A percentile compares a stretch with the other conserved stretches of the same genome.
Evolutionary conservation across 2,888 invertebrate genomes (phyloP).

Genomic region (Apodemia duryi): DNA sequence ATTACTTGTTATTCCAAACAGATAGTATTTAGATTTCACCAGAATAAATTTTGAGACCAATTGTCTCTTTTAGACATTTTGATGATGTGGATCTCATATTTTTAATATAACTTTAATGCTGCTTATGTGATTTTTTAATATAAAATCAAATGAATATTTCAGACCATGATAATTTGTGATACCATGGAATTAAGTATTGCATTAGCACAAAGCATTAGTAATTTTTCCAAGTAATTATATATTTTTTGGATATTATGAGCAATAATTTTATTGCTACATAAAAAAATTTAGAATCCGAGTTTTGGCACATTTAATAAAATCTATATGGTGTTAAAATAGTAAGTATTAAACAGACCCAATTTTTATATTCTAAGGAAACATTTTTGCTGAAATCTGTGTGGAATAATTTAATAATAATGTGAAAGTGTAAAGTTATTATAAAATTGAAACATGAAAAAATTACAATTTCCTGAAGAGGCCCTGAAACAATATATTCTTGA

Average conservation of each 20-base stretch:
- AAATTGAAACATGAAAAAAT: neutral
- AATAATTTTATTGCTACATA: conserved; percentile 30
- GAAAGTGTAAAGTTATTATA: neutral
- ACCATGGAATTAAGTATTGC: neutral
- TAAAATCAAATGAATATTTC: neutral
- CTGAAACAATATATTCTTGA: neutral
- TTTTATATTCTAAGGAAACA: conserved; percentile 64
- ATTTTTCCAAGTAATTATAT: conserved; percentile 21
- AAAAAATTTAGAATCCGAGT: conserved; percentile 32
- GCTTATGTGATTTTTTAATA: neutral
- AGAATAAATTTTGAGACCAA: neutral
- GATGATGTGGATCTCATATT: neutral
- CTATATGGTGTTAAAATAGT: conserved; percentile 29
- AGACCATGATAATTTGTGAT: neutral
- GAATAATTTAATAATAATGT: conserved; percentile 1
- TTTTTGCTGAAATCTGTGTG: conserved; percentile 21
- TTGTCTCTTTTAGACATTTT: neutral
- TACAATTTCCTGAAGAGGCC: neutral
- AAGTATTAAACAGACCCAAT: conserved; percentile 41
- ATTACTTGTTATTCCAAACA: conserved; percentile 13
- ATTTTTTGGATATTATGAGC: conserved; percentile 30
- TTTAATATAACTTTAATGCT: neutral
- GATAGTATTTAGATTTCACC: neutral
- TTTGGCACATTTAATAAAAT: conserved; percentile 61
- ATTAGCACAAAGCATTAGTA: neutral